A percentile compares a stretch with the other conserved stretches of the same genome.
These are phyloP conservation scores for Coregonus clupeaformis DNA, from an alignment of 2,113 vertebrate genomes.

Conservation along the genomic window DNA sequence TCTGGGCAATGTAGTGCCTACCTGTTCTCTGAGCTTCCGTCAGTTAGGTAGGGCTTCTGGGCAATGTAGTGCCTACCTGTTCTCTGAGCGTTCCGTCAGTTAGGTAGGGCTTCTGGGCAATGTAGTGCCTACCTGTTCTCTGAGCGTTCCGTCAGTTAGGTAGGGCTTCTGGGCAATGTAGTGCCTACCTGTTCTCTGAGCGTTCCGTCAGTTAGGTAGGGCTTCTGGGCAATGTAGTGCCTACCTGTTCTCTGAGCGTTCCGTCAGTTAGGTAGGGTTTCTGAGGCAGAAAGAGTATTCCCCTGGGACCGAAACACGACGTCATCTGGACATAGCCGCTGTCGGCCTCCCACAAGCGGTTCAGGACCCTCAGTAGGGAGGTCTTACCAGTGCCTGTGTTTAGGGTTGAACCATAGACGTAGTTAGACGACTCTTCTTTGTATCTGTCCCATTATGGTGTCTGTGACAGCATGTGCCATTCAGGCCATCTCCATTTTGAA, in stretches of 20 bases:
- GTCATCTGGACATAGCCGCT: constrained; percentile 83
- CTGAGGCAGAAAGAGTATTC: constrained; percentile 92
- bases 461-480: too few relatives aligned
- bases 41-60: too few relatives aligned
- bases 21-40: constrained; percentile 81
- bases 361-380: constrained; percentile 87
- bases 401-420: too few relatives aligned
- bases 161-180: neutral
- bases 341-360: constrained; percentile 84
- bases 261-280: constrained; percentile 93
- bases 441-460: too few relatives aligned
- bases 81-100: too few relatives aligned
- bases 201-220: neutral
- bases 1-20: constrained; percentile 34
- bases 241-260: constrained; percentile 91
- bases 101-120: too few relatives aligned
- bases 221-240: neutral
- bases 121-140: too few relatives aligned
- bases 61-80: too few relatives aligned
- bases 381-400: constrained; percentile 89
- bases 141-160: too few relatives aligned
- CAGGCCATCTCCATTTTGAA: too few relatives aligned
- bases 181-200: constrained; percentile 82
- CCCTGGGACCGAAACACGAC: constrained; percentile 88
- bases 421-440: too few relatives aligned